A percentile compares a stretch with the other conserved stretches of the same genome.
Conservation (phyloP, 2,113 vertebrate species). For the Toxotes jaculatrix region DNA sequence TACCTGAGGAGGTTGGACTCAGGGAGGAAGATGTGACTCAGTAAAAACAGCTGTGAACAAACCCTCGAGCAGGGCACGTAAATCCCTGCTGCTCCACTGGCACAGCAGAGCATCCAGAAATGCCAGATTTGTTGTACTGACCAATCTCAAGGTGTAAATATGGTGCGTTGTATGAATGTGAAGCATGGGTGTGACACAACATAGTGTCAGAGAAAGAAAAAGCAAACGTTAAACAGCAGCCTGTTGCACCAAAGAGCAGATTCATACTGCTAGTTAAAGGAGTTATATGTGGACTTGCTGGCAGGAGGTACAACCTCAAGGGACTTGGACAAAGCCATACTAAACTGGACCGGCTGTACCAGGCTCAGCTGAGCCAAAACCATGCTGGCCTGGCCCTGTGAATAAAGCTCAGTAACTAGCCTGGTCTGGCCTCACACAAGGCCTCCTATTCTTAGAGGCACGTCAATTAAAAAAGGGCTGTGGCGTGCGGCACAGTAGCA, state of each 20-base stretch:
- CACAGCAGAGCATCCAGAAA: not conserved
- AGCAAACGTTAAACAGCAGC: not conserved
- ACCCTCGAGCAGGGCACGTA: not conserved
- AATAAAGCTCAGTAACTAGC: constrained; percentile 52
- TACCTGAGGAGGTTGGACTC: not conserved
- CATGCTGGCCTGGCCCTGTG: constrained; percentile 58
- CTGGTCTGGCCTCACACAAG: constrained; percentile 53
- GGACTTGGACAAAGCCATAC: constrained; percentile 36
- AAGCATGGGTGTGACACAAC: not conserved
- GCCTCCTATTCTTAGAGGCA: constrained; percentile 66
- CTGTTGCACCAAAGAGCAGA: not conserved
- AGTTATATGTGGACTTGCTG: constrained; percentile 58
- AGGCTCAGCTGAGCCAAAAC: constrained; percentile 53
- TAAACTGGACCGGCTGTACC: constrained; percentile 52
- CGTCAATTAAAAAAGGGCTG: constrained; percentile 61
- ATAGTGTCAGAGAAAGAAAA: not conserved
- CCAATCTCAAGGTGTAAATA: not conserved
- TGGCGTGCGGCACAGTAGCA: constrained; percentile 25
- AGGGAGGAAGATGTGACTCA: not conserved
- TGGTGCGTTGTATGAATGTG: not conserved
- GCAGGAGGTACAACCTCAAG: constrained; percentile 60
- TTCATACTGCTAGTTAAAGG: constrained; percentile 24
- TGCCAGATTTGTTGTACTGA: not conserved
- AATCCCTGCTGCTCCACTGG: not conserved
- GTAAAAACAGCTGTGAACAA: not conserved